Evolutionary conservation across 1,140 invertebrate species (phyloP).

Genomic region (Doryteuthis pealeii): DNA sequence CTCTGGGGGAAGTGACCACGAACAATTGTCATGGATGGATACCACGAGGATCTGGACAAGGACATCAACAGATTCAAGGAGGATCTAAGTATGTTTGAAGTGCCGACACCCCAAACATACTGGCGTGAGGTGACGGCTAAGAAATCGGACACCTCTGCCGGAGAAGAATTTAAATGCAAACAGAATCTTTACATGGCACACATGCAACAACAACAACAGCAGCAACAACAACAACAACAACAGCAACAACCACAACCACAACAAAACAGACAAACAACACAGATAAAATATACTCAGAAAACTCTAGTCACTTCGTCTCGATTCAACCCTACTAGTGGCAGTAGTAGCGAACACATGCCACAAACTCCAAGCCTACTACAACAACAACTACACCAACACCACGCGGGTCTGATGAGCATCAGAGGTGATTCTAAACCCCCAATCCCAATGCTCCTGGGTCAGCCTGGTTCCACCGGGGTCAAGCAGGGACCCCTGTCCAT

Average conservation of each 20-base stretch:
- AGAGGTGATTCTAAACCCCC: constrained; percentile 9
- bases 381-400: background rate
- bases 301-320: background rate
- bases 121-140: constrained; percentile 36
- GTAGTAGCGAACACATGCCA: background rate
- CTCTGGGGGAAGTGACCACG: background rate
- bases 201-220: constrained; percentile 28
- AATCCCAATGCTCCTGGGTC: constrained; percentile 2
- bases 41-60: constrained; percentile 37
- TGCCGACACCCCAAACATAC: constrained; percentile 31
- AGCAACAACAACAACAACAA: constrained; percentile 16
- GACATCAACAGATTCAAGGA: constrained; percentile 43
- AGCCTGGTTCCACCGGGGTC: background rate
- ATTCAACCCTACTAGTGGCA: background rate
- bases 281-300: constrained; percentile 7
- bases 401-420: background rate
- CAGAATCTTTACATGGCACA: constrained; percentile 38
- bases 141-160: constrained; percentile 42
- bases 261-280: no score
- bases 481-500: background rate
- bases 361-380: background rate
- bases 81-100: constrained; percentile 46
- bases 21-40: constrained; percentile 29
- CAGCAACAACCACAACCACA: no score
- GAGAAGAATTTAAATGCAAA: constrained; percentile 42